Conservation (phyloP, 2,888 invertebrate species). For the Dorcus hopei region DNA sequence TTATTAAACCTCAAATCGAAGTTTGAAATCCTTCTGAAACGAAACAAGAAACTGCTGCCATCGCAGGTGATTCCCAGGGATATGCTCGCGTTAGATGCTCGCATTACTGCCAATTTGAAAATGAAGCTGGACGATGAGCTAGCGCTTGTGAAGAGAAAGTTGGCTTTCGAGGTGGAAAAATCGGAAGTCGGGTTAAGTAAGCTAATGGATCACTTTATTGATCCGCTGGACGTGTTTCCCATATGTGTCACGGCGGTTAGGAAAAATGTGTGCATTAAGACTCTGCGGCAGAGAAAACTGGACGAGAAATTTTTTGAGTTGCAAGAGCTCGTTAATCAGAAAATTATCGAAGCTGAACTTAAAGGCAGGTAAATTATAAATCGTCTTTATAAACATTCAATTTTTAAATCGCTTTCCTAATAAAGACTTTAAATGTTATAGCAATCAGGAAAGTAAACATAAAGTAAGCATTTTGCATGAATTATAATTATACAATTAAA, state of each 20-base stretch:
- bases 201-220: constrained; percentile 63
- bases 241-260: constrained; percentile 59
- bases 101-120: constrained; percentile 63
- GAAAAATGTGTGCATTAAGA: constrained; percentile 47
- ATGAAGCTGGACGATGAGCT: constrained; percentile 59
- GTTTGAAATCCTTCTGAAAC: constrained; percentile 28
- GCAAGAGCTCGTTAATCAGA: constrained; percentile 56
- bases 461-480: too few relatives aligned
- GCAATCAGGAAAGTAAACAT: too few relatives aligned
- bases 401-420: too few relatives aligned
- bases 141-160: constrained; percentile 61
- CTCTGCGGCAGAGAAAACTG: constrained; percentile 63
- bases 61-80: constrained; percentile 59
- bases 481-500: too few relatives aligned
- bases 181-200: constrained; percentile 56
- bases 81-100: constrained; percentile 64
- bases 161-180: constrained; percentile 69
- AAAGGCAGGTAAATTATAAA: constrained; percentile 52
- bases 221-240: constrained; percentile 63
- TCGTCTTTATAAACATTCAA: too few relatives aligned
- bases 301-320: constrained; percentile 56
- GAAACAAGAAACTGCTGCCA: constrained; percentile 58
- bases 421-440: too few relatives aligned
- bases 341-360: constrained; percentile 57
- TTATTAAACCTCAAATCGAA: constrained; percentile 57